Conservation (phyloP, 2,113 vertebrate species). For the Hydropotes inermis region DNA sequence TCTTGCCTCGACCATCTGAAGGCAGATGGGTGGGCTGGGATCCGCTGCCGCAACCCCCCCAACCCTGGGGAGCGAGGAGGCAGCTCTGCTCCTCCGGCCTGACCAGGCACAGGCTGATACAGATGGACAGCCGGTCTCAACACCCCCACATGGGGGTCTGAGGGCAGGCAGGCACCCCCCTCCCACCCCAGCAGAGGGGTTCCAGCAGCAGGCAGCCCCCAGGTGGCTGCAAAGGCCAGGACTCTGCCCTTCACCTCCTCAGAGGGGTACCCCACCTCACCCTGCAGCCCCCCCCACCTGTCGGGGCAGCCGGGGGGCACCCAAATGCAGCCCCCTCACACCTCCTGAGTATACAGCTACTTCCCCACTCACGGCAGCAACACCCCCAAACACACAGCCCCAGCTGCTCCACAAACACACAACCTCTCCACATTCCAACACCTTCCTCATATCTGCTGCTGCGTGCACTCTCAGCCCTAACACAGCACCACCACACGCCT, state of each 20-base stretch:
- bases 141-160: not conserved
- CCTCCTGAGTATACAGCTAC: not conserved
- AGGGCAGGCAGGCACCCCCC: not conserved
- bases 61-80: constrained; percentile 42
- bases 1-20: constrained; percentile 69
- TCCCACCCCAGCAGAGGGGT: not conserved
- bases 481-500: not conserved
- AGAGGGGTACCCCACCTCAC: not conserved
- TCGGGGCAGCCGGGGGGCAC: not conserved
- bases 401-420: not conserved
- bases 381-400: not conserved
- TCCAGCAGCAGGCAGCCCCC: not conserved
- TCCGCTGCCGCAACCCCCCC: not conserved
- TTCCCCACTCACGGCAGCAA: not conserved
- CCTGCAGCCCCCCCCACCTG: not conserved
- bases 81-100: constrained; percentile 28
- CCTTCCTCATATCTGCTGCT: not conserved
- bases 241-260: not conserved
- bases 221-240: not conserved
- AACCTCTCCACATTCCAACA: not conserved
- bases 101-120: constrained; percentile 22
- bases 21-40: constrained; percentile 72
- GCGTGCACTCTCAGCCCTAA: not conserved
- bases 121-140: constrained; percentile 39
- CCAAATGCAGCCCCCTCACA: not conserved